Conservation (phyloP, 2,797 vertebrate genomes). For the Eutrigla gurnardus region DNA sequence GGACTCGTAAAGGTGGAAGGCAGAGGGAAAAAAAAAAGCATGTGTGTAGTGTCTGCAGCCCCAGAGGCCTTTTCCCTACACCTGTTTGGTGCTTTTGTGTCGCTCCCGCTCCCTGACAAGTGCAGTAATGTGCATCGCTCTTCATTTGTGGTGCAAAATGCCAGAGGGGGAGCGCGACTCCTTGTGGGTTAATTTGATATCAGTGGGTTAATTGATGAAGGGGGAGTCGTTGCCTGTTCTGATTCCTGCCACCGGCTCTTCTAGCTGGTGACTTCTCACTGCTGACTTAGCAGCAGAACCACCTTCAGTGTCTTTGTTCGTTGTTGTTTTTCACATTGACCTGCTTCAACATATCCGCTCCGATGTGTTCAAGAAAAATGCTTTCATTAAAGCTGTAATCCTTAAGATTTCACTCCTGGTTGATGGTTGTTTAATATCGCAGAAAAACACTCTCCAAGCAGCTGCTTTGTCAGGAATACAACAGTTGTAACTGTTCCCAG, state of each 20-base stretch:
- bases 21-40: conserved; percentile 68
- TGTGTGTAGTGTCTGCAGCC: conserved; percentile 76
- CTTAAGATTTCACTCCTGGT: background rate
- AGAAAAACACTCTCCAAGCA: conserved; percentile 15
- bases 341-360: background rate
- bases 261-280: conserved; percentile 58
- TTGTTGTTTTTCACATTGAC: conserved; percentile 8
- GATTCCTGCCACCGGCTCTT: conserved; percentile 65
- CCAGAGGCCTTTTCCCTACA: conserved; percentile 73
- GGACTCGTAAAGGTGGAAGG: conserved; percentile 80
- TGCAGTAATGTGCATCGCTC: conserved; percentile 70
- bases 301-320: conserved; percentile 41
- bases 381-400: background rate
- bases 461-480: background rate
- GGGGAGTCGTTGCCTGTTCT: conserved; percentile 72
- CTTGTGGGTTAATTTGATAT: conserved; percentile 82
- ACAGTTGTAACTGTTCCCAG: conserved; percentile 24
- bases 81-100: conserved; percentile 76
- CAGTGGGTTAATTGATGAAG: conserved; percentile 79
- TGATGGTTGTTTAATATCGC: background rate
- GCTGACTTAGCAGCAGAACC: conserved; percentile 33
- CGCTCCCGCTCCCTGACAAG: conserved; percentile 49
- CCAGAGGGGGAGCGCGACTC: conserved; percentile 67
- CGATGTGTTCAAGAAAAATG: background rate
- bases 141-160: conserved; percentile 74